A percentile compares a stretch with the other conserved stretches of the same genome.
Evolutionary conservation across 2,113 vertebrate species (phyloP).

Genomic region (Cranoglanis bouderius): DNA sequence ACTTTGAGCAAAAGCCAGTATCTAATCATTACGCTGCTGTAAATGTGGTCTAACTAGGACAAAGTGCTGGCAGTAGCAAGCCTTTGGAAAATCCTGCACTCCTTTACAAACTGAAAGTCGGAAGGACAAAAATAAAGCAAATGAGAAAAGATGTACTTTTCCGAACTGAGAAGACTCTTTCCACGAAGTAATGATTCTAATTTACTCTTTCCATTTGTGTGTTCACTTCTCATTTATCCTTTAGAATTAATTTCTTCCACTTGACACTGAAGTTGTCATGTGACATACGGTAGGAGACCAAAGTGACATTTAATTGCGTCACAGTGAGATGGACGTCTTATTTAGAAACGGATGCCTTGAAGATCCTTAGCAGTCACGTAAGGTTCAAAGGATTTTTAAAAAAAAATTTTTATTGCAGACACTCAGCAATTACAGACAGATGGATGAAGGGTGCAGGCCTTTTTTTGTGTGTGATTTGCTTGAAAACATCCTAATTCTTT

Average conservation of each 20-base stretch:
- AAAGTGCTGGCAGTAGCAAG: background rate
- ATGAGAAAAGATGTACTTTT: background rate
- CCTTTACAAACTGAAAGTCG: background rate
- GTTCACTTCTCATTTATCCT: background rate
- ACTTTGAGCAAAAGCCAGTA: constrained; percentile 10
- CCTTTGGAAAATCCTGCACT: background rate
- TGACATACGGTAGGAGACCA: background rate
- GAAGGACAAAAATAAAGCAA: background rate
- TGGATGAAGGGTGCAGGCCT: constrained; percentile 27
- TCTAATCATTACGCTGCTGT: background rate
- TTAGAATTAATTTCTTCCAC: background rate
- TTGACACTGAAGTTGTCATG: constrained; percentile 5
- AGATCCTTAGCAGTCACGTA: background rate
- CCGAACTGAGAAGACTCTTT: constrained; percentile 2
- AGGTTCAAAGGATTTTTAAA: constrained; percentile 27
- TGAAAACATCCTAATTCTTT: constrained; percentile 32
- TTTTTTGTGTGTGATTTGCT: background rate
- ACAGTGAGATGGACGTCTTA: background rate
- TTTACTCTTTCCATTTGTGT: background rate
- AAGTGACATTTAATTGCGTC: background rate
- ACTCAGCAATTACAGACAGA: constrained; percentile 12
- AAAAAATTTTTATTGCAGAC: background rate
- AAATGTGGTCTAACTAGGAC: constrained; percentile 30
- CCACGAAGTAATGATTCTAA: constrained; percentile 16
- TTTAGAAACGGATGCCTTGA: constrained; percentile 16